Evolutionary conservation across 2,113 vertebrate genomes (phyloP).

Genomic region (Lontra canadensis): DNA sequence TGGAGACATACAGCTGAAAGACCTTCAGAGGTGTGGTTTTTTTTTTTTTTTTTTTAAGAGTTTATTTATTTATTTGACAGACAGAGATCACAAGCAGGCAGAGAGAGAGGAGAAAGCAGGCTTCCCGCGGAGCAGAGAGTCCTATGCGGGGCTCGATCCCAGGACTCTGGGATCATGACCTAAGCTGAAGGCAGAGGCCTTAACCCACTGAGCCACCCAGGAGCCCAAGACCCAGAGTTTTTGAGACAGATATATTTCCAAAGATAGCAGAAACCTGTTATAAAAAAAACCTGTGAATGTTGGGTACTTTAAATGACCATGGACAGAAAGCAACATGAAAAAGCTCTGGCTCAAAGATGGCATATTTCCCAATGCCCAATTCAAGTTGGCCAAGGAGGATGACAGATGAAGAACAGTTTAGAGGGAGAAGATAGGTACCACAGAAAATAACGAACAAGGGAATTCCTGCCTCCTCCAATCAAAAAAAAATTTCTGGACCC

Average conservation of each 20-base stretch:
- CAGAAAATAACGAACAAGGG: neutral
- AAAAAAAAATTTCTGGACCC: neutral
- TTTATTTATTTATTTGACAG: no score
- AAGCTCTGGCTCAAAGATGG: neutral
- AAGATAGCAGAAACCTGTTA: neutral
- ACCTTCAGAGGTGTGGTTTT: neutral
- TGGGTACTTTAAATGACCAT: no score
- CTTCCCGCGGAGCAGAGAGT: no score
- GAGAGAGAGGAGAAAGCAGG: no score
- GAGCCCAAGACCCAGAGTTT: neutral
- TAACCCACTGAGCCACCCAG: no score
- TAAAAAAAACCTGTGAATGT: neutral
- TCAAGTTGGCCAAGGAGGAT: neutral
- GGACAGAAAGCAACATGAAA: neutral
- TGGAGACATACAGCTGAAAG: neutral
- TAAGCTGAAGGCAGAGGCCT: no score
- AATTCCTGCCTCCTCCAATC: neutral
- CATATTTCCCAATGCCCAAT: neutral
- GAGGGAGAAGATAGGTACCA: neutral
- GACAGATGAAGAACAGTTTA: neutral
- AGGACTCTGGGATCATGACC: no score
- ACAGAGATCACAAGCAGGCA: no score
- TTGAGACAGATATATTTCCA: neutral
- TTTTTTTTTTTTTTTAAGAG: no score
- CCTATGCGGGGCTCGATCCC: no score